A percentile compares a stretch with the other conserved stretches of the same genome.
Evolutionary conservation across 1,140 invertebrate species (phyloP).

Genomic region (Brachystomella parvula): DNA sequence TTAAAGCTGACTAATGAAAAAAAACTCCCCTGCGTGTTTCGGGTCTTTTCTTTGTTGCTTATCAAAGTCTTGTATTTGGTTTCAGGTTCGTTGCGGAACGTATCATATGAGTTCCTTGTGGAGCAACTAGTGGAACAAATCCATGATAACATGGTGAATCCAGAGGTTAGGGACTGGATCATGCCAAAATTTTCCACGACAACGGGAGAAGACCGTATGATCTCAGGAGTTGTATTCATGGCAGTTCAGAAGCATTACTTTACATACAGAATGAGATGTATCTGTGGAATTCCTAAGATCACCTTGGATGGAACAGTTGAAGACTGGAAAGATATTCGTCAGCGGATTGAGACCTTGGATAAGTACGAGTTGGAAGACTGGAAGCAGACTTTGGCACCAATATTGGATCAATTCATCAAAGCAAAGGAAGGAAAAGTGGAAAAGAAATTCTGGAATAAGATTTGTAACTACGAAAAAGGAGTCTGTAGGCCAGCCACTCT

Average conservation of each 20-base stretch:
- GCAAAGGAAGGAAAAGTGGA: conserved; percentile 20
- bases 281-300: conserved; percentile 25
- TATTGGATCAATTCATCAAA: conserved; percentile 22
- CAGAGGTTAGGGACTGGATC: conserved; percentile 12
- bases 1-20: too few species aligned
- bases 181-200: conserved; percentile 20
- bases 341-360: conserved; percentile 16
- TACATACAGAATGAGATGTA: conserved; percentile 12
- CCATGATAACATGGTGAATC: conserved; percentile 16
- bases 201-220: background rate
- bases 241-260: conserved; percentile 27
- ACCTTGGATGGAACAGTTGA: conserved; percentile 20
- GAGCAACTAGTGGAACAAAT: background rate
- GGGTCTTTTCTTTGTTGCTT: too few species aligned
- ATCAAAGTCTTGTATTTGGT: too few species aligned
- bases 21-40: too few species aligned
- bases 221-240: conserved; percentile 21
- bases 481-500: conserved; percentile 1
- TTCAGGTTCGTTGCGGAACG: too few species aligned
- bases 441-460: conserved; percentile 25
- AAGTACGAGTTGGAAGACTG: conserved; percentile 15
- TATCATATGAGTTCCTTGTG: background rate
- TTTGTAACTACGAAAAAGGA: conserved; percentile 13
- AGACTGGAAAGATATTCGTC: conserved; percentile 24
- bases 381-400: conserved; percentile 17